phyloP scores from a whole-genome alignment of 2,113 vertebrate genomes.

The Aldabrachelys gigantea region DNA sequence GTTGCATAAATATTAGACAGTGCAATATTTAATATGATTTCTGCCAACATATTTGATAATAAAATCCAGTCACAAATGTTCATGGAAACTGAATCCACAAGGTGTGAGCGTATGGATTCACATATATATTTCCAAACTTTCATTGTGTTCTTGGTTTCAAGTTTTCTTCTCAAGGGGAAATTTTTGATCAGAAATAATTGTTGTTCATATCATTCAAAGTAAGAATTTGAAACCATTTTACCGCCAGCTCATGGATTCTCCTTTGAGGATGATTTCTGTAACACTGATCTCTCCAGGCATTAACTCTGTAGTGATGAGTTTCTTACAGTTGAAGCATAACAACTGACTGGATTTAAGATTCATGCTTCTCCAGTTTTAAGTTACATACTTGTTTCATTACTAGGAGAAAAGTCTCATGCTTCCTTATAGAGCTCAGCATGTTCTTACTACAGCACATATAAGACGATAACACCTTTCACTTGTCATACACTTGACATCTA shows the following conservation, averaged over 20 bases:
- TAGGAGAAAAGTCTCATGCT: too few species aligned
- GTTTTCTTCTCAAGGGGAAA: background rate
- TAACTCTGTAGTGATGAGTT: background rate
- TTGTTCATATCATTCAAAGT: background rate
- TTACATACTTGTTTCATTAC: too few species aligned
- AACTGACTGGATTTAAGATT: conserved; percentile 25
- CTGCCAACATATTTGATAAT: background rate
- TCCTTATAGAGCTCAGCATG: background rate
- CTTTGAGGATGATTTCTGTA: background rate
- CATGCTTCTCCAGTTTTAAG: too few species aligned
- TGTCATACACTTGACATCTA: background rate
- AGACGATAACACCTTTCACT: background rate
- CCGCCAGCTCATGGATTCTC: background rate
- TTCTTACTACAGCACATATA: background rate
- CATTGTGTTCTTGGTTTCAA: conserved; percentile 23
- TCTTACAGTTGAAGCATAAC: accelerated
- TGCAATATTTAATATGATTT: background rate
- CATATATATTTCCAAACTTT: background rate
- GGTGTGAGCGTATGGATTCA: background rate
- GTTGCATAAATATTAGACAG: background rate
- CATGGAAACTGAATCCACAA: background rate
- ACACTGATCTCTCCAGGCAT: background rate
- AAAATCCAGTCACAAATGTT: background rate
- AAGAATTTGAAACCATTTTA: background rate
- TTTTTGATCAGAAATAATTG: background rate